A percentile compares a stretch with the other conserved stretches of the same genome.
These are phyloP conservation scores for Cyanoderma ruficeps DNA, from an alignment of 2,113 vertebrate species.

Conservation along the genomic window DNA sequence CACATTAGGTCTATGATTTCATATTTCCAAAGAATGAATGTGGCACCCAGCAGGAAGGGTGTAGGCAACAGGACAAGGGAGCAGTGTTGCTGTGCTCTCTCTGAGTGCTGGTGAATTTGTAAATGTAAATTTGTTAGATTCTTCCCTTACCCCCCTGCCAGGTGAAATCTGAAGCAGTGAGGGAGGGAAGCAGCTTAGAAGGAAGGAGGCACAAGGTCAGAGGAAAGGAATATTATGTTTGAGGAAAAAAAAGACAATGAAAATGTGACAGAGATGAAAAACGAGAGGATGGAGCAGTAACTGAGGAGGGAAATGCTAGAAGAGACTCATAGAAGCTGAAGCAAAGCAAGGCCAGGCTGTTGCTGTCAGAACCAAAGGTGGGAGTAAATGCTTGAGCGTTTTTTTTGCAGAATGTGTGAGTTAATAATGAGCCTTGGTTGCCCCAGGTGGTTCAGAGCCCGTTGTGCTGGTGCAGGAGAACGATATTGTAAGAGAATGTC, in stretches of 20 bases:
- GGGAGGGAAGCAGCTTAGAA: not conserved
- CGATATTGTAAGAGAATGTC: not conserved
- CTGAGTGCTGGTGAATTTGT: not conserved
- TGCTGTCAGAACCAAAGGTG: not conserved
- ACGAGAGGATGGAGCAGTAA: not conserved
- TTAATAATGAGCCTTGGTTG: not conserved
- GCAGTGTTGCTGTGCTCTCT: not conserved
- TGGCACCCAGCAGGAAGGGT: slow-evolving; percentile 26
- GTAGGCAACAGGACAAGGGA: not conserved
- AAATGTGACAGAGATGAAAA: not conserved
- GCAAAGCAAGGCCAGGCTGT: not conserved
- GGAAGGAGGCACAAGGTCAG: not conserved
- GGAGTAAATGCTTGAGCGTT: not conserved
- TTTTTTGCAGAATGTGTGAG: not conserved
- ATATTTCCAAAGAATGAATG: not conserved
- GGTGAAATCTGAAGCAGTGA: not conserved
- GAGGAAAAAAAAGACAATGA: not conserved
- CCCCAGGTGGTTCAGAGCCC: not conserved
- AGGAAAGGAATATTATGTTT: not conserved
- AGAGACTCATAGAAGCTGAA: not conserved
- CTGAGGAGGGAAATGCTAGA: not conserved
- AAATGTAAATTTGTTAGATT: not conserved
- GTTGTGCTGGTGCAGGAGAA: not conserved
- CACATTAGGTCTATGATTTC: not conserved
- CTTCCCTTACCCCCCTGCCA: not conserved